phyloP scores from a whole-genome alignment of 2,113 vertebrate genomes.

The Phaethon lepturus region DNA sequence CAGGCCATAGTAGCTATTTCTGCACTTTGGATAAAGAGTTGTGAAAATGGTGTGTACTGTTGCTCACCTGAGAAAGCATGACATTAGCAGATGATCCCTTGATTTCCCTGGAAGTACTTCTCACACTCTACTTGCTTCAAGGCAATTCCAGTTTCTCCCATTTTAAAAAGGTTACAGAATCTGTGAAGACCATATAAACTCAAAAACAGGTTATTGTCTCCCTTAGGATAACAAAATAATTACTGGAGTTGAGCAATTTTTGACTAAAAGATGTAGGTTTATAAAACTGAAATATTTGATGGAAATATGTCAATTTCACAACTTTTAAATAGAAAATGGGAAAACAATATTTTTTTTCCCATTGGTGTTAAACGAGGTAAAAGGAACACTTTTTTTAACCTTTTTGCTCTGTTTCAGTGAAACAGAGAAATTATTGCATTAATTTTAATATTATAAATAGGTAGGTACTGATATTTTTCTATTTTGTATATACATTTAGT shows the following conservation, averaged over 20 bases:
- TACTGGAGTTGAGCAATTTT: neutral
- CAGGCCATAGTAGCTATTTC: neutral
- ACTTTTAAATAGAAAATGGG: neutral
- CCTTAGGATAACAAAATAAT: neutral
- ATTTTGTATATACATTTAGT: neutral
- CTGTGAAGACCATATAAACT: neutral
- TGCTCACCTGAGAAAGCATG: neutral
- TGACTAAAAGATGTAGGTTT: neutral
- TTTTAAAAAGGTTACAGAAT: neutral
- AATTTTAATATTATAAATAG: neutral
- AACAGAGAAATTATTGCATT: neutral
- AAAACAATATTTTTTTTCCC: accelerated
- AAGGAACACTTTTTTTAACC: accelerated
- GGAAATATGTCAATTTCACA: neutral
- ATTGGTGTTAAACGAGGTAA: neutral
- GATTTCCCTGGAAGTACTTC: neutral
- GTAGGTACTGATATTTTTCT: neutral
- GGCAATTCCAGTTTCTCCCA: neutral
- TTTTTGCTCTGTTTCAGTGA: neutral
- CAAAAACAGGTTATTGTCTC: neutral
- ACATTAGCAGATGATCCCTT: neutral
- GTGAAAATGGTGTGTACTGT: neutral
- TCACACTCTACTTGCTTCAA: neutral
- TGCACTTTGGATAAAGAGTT: neutral
- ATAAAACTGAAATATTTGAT: neutral